Evolutionary conservation across 2,888 invertebrate genomes (phyloP).

Genomic region (Pedicia rivosa): DNA sequence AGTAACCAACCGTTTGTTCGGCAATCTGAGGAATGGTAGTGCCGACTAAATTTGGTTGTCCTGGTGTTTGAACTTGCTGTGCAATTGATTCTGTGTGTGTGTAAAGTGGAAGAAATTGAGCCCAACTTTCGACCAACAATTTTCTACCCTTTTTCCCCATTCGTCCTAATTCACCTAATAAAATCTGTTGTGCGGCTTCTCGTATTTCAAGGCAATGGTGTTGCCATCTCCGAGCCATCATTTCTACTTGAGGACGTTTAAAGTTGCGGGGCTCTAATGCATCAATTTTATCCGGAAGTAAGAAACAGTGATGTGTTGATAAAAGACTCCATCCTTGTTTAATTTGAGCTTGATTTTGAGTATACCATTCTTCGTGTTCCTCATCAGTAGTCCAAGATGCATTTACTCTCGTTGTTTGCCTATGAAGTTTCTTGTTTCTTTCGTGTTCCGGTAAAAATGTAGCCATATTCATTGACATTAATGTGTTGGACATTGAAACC

Average conservation of each 20-base stretch:
- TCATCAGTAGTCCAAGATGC: slow-evolving; percentile 58
- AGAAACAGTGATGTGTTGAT: slow-evolving; percentile 90
- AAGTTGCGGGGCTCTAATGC: slow-evolving; percentile 56
- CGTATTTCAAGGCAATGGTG: slow-evolving; percentile 95
- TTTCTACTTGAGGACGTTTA: slow-evolving; percentile 92
- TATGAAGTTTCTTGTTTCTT: slow-evolving; percentile 50
- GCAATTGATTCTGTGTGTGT: slow-evolving; percentile 66
- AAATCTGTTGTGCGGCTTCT: slow-evolving; percentile 89
- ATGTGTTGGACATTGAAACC: slow-evolving; percentile 87
- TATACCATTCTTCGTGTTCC: slow-evolving; percentile 67
- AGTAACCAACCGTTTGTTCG: slow-evolving; percentile 11
- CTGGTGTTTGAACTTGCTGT: slow-evolving; percentile 36
- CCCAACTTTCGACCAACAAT: slow-evolving; percentile 87
- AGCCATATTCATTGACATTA: slow-evolving; percentile 96
- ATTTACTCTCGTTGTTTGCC: slow-evolving; percentile 45
- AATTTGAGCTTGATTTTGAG: slow-evolving; percentile 79
- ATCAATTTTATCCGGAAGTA: slow-evolving; percentile 84
- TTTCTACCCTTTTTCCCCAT: slow-evolving; percentile 66
- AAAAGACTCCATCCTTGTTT: slow-evolving; percentile 96
- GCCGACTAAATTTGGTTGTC: slow-evolving; percentile 12
- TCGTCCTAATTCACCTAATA: slow-evolving; percentile 82
- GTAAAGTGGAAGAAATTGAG: slow-evolving; percentile 82
- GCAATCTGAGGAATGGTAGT: slow-evolving; percentile 4
- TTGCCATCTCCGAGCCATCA: slow-evolving; percentile 96
- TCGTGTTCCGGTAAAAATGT: slow-evolving; percentile 84